These are phyloP conservation scores for Myiozetetes cayanensis DNA, from an alignment of 2,113 vertebrate genomes.

Conservation along the genomic window DNA sequence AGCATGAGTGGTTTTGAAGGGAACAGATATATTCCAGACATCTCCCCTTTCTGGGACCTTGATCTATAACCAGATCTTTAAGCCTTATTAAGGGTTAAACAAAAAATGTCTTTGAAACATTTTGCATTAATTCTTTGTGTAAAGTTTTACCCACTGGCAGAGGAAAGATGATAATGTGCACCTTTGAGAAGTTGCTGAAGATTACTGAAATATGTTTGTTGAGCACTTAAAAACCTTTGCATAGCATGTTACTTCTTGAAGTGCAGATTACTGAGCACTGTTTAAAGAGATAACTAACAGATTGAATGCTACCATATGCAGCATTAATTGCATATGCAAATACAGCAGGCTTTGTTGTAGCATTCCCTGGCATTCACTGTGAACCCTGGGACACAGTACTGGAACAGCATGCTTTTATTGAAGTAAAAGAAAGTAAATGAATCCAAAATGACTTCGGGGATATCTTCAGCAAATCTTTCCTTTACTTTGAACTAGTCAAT, in stretches of 20 bases:
- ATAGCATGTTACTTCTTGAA: not conserved
- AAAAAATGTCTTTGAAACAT: not conserved
- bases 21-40: not conserved
- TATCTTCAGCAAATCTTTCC: not conserved
- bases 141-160: not conserved
- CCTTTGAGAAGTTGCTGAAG: not conserved
- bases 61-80: not conserved
- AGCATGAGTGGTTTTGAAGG: not conserved
- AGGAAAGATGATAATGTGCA: not conserved
- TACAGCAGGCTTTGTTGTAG: not conserved
- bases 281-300: not conserved
- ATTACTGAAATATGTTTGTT: not conserved
- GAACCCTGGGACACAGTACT: not conserved
- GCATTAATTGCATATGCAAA: conserved; percentile 24
- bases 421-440: not conserved
- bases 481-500: not conserved
- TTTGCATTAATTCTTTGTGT: not conserved
- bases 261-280: not conserved
- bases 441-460: not conserved
- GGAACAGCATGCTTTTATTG: not conserved
- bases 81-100: not conserved
- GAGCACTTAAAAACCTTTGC: not conserved
- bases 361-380: not conserved
- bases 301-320: not conserved
- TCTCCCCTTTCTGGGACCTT: not conserved